These are phyloP conservation scores for Charanyca ferruginea DNA, from an alignment of 2,888 invertebrate genomes.

Conservation along the genomic window DNA sequence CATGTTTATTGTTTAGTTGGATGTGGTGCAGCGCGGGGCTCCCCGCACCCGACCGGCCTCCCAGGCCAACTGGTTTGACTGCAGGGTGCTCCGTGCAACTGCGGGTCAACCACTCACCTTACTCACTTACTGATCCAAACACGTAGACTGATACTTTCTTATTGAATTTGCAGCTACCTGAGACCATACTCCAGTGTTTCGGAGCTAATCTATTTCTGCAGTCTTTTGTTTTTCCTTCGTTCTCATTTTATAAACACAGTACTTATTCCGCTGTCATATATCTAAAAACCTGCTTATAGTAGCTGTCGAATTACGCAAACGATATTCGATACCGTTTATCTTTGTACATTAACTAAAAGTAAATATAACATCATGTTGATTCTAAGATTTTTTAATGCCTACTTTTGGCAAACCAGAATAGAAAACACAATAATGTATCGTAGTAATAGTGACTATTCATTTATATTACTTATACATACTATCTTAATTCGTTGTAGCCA, in stretches of 20 bases:
- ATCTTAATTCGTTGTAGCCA: background rate
- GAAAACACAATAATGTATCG: background rate
- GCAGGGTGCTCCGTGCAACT: constrained; percentile 75
- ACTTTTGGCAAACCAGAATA: constrained; percentile 1
- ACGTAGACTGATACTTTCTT: constrained; percentile 81
- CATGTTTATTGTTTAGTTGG: constrained; percentile 74
- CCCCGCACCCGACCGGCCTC: constrained; percentile 69
- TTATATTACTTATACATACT: background rate
- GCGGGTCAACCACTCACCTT: constrained; percentile 86
- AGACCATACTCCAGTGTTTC: constrained; percentile 51
- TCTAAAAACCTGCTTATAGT: constrained; percentile 1
- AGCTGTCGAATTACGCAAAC: constrained; percentile 37
- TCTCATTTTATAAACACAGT: background rate
- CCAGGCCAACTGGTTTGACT: constrained; percentile 84
- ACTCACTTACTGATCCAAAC: constrained; percentile 83
- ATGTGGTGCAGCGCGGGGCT: constrained; percentile 66
- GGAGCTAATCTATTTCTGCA: background rate
- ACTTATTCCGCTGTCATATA: background rate
- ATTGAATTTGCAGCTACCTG: constrained; percentile 70
- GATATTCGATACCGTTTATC: constrained; percentile 41
- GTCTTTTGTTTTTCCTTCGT: background rate
- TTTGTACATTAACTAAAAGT: constrained; percentile 27
- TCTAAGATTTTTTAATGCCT: constrained; percentile 7
- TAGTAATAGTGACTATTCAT: background rate
- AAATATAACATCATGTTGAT: constrained; percentile 7